Conservation (phyloP, 2,888 invertebrate genomes). For the Troides aeacus region DNA sequence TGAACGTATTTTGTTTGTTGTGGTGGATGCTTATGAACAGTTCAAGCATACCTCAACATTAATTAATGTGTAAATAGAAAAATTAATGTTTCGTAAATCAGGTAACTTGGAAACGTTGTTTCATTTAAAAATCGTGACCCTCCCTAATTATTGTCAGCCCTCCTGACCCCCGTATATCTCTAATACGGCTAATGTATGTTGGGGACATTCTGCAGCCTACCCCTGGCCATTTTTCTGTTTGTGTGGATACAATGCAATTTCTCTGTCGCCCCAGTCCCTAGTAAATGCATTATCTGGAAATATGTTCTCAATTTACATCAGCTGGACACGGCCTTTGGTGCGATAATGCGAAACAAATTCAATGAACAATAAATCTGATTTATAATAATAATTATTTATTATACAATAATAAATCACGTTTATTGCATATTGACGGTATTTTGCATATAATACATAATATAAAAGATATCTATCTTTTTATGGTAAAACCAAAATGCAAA, state of each 20-base stretch:
- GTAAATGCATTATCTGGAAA: slow-evolving; percentile 77
- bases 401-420: no score
- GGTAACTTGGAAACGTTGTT: slow-evolving; percentile 70
- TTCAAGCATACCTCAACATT: neutral
- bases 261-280: slow-evolving; percentile 56
- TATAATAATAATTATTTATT: slow-evolving; percentile 36
- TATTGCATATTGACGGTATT: no score
- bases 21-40: slow-evolving; percentile 2
- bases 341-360: slow-evolving; percentile 56
- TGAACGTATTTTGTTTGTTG: slow-evolving; percentile 54
- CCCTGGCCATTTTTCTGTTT: slow-evolving; percentile 76
- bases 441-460: no score
- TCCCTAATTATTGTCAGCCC: slow-evolving; percentile 78
- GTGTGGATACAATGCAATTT: slow-evolving; percentile 65
- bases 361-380: slow-evolving; percentile 72
- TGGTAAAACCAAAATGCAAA: no score
- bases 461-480: no score
- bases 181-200: slow-evolving; percentile 79
- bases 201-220: slow-evolving; percentile 79
- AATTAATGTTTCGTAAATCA: slow-evolving; percentile 51
- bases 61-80: slow-evolving; percentile 36
- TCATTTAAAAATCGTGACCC: slow-evolving; percentile 72
- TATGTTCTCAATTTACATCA: slow-evolving; percentile 78
- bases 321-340: slow-evolving; percentile 61
- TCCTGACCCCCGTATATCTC: slow-evolving; percentile 72